Conservation (phyloP, 2,113 vertebrate species). For the Centropus bengalensis region DNA sequence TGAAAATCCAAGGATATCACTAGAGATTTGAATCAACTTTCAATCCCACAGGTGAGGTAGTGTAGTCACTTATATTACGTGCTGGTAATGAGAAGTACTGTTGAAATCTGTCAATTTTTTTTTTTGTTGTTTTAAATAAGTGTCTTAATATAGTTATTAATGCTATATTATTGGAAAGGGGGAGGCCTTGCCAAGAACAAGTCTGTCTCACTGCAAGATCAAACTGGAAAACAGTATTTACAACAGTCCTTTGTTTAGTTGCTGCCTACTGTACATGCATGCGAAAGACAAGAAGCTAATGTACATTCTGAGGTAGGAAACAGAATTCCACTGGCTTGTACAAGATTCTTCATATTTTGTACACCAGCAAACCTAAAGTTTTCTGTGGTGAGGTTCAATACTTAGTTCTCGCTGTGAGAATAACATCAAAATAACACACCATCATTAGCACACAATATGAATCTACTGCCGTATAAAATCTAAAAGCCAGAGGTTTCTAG, state of each 20-base stretch:
- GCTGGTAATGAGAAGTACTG: conserved; percentile 71
- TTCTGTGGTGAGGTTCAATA: conserved; percentile 66
- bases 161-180: conserved; percentile 46
- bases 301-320: conserved; percentile 80
- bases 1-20: conserved; percentile 51
- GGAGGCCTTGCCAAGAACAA: conserved; percentile 35
- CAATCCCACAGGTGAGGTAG: conserved; percentile 80
- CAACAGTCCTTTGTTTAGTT: conserved; percentile 56
- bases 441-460: neutral
- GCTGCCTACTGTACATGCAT: conserved; percentile 56
- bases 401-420: conserved; percentile 56
- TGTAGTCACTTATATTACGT: conserved; percentile 72
- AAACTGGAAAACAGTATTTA: conserved; percentile 70
- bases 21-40: conserved; percentile 69
- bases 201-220: conserved; percentile 46
- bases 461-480: neutral
- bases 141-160: conserved; percentile 62
- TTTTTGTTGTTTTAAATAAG: conserved; percentile 45
- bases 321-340: conserved; percentile 75
- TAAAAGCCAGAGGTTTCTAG: neutral
- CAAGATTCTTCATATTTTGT: conserved; percentile 73
- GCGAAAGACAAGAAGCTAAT: conserved; percentile 59
- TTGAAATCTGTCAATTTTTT: conserved; percentile 34
- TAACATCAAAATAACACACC: conserved; percentile 32
- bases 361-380: conserved; percentile 71